phyloP scores from a whole-genome alignment of 64 coral and sea anemone species.

The Stichodactyla mertensii region DNA sequence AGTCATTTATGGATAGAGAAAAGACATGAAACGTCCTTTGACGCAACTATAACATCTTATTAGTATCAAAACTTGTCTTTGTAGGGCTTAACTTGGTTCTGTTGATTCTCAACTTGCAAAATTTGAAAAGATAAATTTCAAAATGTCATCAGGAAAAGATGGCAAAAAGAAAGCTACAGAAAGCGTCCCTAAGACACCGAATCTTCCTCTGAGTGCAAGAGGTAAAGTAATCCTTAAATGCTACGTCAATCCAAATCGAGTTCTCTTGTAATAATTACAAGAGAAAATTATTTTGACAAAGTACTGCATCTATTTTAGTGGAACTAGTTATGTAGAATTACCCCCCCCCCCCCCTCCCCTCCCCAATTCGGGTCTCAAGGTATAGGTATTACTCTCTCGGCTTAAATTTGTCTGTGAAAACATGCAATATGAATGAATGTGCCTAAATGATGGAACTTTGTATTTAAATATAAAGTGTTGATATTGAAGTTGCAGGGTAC shows the following conservation, averaged over 20 bases:
- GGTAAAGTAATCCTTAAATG: not conserved
- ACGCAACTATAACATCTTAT: not conserved
- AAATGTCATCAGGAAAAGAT: conserved; percentile 10
- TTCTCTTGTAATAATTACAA: too few species aligned
- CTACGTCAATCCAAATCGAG: not conserved
- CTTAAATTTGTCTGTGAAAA: too few species aligned
- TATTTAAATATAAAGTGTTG: too few species aligned
- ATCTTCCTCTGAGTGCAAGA: conserved; percentile 6
- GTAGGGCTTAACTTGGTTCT: not conserved
- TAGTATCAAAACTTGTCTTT: not conserved
- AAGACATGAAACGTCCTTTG: not conserved
- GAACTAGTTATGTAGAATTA: too few species aligned
- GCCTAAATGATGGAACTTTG: too few species aligned
- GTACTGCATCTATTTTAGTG: not conserved
- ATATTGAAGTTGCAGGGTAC: too few species aligned
- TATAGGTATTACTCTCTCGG: too few species aligned
- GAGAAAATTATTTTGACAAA: too few species aligned
- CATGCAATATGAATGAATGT: too few species aligned
- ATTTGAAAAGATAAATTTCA: not conserved
- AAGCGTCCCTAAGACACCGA: not conserved
- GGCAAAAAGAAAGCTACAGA: not conserved
- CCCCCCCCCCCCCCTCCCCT: too few species aligned
- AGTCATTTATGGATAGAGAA: not conserved
- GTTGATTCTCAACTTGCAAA: not conserved
- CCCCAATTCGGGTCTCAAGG: too few species aligned